These are phyloP conservation scores for Sphecodes monilicornis DNA, from an alignment of 2,888 invertebrate species.

Conservation along the genomic window DNA sequence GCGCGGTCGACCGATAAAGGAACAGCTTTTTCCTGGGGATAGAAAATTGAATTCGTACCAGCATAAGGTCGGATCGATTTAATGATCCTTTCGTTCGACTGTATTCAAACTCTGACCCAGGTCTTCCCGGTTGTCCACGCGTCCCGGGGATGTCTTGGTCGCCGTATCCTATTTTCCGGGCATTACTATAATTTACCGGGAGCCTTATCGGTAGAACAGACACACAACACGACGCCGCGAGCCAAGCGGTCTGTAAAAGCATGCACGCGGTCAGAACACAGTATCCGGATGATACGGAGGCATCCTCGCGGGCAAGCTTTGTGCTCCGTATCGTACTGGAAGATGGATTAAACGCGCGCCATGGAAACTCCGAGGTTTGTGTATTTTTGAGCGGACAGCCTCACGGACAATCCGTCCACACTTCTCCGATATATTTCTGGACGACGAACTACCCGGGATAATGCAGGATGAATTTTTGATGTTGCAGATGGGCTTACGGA, in stretches of 20 bases:
- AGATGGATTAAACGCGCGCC: slow-evolving; percentile 40
- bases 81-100: not conserved
- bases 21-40: not conserved
- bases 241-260: not conserved
- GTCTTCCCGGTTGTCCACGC: not conserved
- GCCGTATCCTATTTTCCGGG: not conserved
- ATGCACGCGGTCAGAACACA: not conserved
- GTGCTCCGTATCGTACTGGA: slow-evolving; percentile 3
- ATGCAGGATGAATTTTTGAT: slow-evolving; percentile 31
- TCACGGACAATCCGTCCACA: not conserved
- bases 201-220: slow-evolving; percentile 18
- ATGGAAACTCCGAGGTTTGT: not conserved
- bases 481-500: not conserved
- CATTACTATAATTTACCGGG: slow-evolving; percentile 21
- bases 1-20: not conserved
- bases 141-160: not conserved
- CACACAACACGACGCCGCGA: not conserved
- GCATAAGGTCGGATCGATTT: too few species aligned
- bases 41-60: not conserved
- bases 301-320: not conserved
- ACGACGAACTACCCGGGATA: not conserved
- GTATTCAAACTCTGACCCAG: not conserved
- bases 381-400: slow-evolving; percentile 9
- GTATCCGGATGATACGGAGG: slow-evolving; percentile 13
- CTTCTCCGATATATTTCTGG: not conserved